A percentile compares a stretch with the other conserved stretches of the same genome.
Evolutionary conservation across 1,140 invertebrate genomes (phyloP).

Genomic region (Lasioglossum baleicum): DNA sequence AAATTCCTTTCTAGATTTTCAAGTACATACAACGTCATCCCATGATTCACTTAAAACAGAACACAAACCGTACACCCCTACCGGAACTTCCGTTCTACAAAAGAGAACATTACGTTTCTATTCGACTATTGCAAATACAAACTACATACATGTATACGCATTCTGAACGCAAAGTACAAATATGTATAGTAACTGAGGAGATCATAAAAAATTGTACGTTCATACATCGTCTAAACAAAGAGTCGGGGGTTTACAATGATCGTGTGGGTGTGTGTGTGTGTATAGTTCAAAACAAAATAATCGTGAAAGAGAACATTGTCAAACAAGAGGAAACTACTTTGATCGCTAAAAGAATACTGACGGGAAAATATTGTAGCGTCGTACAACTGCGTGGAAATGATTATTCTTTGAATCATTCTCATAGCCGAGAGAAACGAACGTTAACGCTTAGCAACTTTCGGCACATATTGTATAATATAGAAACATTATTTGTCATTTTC

Average conservation of each 20-base stretch:
- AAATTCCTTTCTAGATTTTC: slow-evolving; percentile 45
- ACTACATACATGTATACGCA: slow-evolving; percentile 36
- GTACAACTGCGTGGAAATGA: slow-evolving; percentile 20
- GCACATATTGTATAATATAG: not conserved
- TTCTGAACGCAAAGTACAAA: slow-evolving; percentile 40
- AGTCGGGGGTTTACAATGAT: slow-evolving; percentile 7
- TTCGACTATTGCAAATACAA: slow-evolving; percentile 46
- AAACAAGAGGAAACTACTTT: not conserved
- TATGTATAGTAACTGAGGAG: slow-evolving; percentile 43
- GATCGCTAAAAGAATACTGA: slow-evolving; percentile 25
- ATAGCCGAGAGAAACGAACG: not conserved
- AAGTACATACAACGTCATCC: slow-evolving; percentile 50
- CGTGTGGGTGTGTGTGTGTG: not conserved
- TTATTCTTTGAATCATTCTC: slow-evolving; percentile 38
- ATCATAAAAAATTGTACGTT: slow-evolving; percentile 54
- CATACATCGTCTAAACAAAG: slow-evolving; percentile 4
- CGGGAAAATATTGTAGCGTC: slow-evolving; percentile 9
- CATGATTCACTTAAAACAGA: slow-evolving; percentile 20
- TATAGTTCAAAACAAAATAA: not conserved
- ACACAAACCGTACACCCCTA: slow-evolving; percentile 18
- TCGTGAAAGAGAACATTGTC: not conserved
- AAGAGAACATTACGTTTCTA: slow-evolving; percentile 24
- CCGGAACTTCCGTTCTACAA: slow-evolving; percentile 31
- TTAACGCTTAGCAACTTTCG: not conserved
- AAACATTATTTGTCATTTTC: not conserved